phyloP scores from a whole-genome alignment of 2,888 invertebrate genomes.

The Ennomos erosarius region DNA sequence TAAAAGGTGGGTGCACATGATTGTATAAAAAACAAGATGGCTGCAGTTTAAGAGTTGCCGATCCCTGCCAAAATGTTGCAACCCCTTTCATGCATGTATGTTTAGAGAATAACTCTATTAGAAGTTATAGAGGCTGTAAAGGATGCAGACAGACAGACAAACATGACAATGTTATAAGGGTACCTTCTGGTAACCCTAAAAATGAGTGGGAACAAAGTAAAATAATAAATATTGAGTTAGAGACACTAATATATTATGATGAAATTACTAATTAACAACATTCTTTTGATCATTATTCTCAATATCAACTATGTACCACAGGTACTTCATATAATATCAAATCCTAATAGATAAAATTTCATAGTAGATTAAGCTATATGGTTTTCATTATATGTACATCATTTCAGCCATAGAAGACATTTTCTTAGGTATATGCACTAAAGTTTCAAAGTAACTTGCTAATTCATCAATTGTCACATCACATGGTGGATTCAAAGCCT shows the following conservation, averaged over 20 bases:
- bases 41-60: no score
- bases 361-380: constrained; percentile 4
- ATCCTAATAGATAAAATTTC: constrained; percentile 4
- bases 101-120: no score
- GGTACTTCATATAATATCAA: background rate
- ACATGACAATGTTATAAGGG: no score
- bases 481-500: constrained; percentile 89
- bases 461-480: constrained; percentile 97
- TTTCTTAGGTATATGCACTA: constrained; percentile 98
- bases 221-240: no score
- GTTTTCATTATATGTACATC: constrained; percentile 94
- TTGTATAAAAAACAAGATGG: no score
- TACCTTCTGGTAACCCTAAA: no score
- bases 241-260: background rate
- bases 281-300: constrained; percentile 15
- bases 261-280: constrained; percentile 1
- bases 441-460: constrained; percentile 97
- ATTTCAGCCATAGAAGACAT: constrained; percentile 99
- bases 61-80: no score
- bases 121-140: no score
- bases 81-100: no score
- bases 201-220: no score
- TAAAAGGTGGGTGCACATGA: no score
- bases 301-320: constrained; percentile 3
- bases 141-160: no score